Evolutionary conservation across 2,888 invertebrate species (phyloP), one percentile per base, ranked within the genome.

Genomic region (Dasypolia templi): DNA sequence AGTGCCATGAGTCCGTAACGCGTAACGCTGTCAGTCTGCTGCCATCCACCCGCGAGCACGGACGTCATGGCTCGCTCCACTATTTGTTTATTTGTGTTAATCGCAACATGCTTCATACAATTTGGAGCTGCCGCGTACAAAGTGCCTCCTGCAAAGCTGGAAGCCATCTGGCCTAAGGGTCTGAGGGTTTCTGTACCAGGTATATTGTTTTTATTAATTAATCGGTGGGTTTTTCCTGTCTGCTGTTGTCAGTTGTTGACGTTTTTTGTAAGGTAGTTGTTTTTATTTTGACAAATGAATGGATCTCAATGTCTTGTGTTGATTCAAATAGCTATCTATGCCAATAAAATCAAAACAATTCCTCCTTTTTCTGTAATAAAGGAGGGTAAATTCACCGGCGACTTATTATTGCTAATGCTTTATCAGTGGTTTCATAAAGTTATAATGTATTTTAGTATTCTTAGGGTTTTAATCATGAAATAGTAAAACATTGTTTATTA

Each of bases 91-190:
- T 77, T 92, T 2, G 84, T 85, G 61, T 59, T 91, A 6, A 56
- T 88, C 44, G 85, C 88, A 42, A 77, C 84, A 74, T 87, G 88
- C 74, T 63, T 68, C 53, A 89, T 80, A 1, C 89, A 89, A 55
- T 1, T 12, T 35, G 55, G 64, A 58, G 87, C 87, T 2, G 87
- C 85, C 4, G 49, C 26, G 55, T 95, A 95, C 70, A 88, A 80
- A 2, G 96, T 97, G 0, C 97, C 97, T 0, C 93, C 94, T 1
- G 96, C 97, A 0, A 96, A 94, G 72, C 92, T 97, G 1, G 97
- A 97, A 89, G 97, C 97, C 4, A 94, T 97, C 51, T 94, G 94
- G 83, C 97, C 97, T 0, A 96, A 91, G 89, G 97, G 97, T 73
- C 88, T 97, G 0, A 93, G 96, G 63, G 97, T 97, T 0, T 97